Evolutionary conservation across 2,113 vertebrate genomes (phyloP), one percentile per base, ranked within the genome.

Genomic region (Oryzias woworae): DNA sequence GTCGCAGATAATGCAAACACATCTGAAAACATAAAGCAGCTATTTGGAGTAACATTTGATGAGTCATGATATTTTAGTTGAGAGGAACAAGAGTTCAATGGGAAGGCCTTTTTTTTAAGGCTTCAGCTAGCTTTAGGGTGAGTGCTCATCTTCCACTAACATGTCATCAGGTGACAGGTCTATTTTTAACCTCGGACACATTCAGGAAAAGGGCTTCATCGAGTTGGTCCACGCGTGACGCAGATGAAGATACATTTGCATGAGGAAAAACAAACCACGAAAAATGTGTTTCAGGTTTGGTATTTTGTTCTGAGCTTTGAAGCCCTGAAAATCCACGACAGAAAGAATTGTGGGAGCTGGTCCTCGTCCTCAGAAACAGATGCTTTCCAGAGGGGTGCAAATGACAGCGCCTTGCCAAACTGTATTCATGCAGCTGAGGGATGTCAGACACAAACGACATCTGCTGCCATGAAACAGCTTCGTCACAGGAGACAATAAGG

Each of bases 31-130:
- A 31, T 43, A 31, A 61, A 74, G 62, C 53, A 58, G 63, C 75
- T 69, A 79, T 76, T 83, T 74, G n/a, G 17, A 47, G 71, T 23
- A 50, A 65, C 53, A 57, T 36, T n/a, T 24, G 43, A 75, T 74
- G 68, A 78, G 52, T 85, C 73, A 78, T 51, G 47, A 59, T n/a
- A 55, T 36, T 69, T 23, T 41, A 45, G 58, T 43, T 42, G 44
- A 66, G 20, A 18, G 53, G n/a, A 72, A 63, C 45, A 8, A 20
- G 20, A 58, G 56, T 47, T 64, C 10, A 63, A 58, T 59, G 28
- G 20, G 45, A 62, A 45, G 7, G 46, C 56, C 73, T 69, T 65
- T 36, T 36, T 36, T 36, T 36, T 36, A 10, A 28, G 71, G 51
- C 28, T 62, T 26, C 36, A 24, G 53, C 69, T 44, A 53, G 68